Percentiles rank a stretch among this genome's conserved stretches.
Evolutionary conservation across 2,113 vertebrate genomes (phyloP).

Genomic region (Coreoperca whiteheadi): DNA sequence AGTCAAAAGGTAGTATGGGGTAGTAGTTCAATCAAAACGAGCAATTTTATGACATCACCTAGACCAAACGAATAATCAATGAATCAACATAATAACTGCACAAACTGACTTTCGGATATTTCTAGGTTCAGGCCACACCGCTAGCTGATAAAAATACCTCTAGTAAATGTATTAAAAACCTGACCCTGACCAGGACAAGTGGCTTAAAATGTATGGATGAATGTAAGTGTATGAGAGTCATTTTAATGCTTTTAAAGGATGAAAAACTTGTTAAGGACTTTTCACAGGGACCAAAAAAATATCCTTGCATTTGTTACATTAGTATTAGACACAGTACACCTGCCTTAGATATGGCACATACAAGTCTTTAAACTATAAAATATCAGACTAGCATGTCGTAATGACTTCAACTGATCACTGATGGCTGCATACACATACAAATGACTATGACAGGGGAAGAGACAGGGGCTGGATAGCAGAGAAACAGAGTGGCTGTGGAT

Average conservation of each 20-base stretch:
- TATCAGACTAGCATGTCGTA: background rate
- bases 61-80: background rate
- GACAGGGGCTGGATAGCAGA: background rate
- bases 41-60: background rate
- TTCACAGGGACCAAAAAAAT: background rate
- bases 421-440: background rate
- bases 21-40: background rate
- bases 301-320: background rate
- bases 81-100: background rate
- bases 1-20: too few species aligned
- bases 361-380: background rate
- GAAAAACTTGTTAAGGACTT: background rate
- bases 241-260: slow-evolving; percentile 8
- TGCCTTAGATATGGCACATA: background rate
- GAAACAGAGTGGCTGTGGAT: slow-evolving; percentile 27
- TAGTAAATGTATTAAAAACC: background rate
- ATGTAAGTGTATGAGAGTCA: background rate
- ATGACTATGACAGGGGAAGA: background rate
- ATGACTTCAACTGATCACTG: background rate
- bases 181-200: background rate
- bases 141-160: background rate
- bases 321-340: background rate
- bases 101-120: background rate
- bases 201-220: slow-evolving; percentile 18
- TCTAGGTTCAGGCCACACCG: background rate